phyloP scores from a whole-genome alignment of 2,113 vertebrate genomes.

The Corvus moneduloides region DNA sequence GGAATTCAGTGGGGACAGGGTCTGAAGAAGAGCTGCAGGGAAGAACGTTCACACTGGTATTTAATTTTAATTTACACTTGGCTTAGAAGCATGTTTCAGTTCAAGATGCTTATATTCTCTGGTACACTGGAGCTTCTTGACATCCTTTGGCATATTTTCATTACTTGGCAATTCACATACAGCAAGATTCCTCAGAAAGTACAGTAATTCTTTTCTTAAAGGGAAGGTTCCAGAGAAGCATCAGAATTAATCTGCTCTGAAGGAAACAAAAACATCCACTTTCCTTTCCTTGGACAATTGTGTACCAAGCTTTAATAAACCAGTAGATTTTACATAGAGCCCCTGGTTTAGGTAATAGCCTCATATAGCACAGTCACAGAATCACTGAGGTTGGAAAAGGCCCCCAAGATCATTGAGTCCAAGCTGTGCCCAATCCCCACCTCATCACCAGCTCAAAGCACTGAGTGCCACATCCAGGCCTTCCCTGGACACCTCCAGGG shows the following conservation, averaged over 20 bases:
- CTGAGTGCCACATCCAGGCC: rapidly evolving
- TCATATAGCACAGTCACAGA: neutral
- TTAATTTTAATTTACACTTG: neutral
- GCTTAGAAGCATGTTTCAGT: neutral
- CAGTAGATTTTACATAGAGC: neutral
- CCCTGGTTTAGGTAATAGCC: neutral
- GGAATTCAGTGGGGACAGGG: neutral
- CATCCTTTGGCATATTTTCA: neutral
- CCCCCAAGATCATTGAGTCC: neutral
- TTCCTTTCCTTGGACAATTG: neutral
- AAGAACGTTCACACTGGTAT: rapidly evolving
- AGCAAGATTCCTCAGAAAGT: neutral
- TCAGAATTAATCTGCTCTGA: neutral
- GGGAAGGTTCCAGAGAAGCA: neutral
- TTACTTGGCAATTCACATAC: neutral
- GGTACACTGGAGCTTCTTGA: neutral
- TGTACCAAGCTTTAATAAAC: neutral
- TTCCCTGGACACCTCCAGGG: neutral
- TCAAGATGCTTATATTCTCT: neutral
- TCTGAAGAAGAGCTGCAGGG: neutral
- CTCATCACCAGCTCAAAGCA: neutral
- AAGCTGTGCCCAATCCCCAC: neutral
- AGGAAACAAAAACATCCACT: neutral
- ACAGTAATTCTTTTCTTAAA: neutral
- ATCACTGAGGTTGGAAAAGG: neutral